Conservation (phyloP, 2,113 vertebrate species). For the Symphodus melops region DNA sequence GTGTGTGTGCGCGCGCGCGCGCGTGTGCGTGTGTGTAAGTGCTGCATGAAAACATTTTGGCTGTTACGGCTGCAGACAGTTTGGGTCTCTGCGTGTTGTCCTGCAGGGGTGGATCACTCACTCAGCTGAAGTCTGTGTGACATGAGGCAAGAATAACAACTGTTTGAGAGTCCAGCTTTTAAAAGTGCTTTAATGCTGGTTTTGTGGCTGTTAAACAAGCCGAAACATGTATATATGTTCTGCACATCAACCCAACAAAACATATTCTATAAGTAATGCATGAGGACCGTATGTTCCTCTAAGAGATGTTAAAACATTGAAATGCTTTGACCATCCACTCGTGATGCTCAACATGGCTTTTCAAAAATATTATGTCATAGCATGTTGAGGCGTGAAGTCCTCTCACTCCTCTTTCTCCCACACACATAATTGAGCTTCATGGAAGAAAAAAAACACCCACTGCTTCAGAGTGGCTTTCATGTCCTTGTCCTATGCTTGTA, state of each 20-base stretch:
- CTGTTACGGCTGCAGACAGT: background rate
- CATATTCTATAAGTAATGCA: slow-evolving; percentile 78
- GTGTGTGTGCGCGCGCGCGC: slow-evolving; percentile 15
- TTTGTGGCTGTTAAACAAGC: background rate
- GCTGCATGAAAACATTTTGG: slow-evolving; percentile 12
- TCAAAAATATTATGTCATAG: slow-evolving; percentile 55
- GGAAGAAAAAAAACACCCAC: slow-evolving; percentile 34
- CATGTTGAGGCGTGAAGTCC: slow-evolving; percentile 53
- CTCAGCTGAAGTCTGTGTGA: slow-evolving; percentile 5
- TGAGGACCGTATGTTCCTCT: background rate
- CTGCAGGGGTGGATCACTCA: slow-evolving; percentile 17
- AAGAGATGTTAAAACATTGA: slow-evolving; percentile 43
- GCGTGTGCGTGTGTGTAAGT: slow-evolving; percentile 5
- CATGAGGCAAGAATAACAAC: background rate
- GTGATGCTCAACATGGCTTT: slow-evolving; percentile 56
- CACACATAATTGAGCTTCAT: slow-evolving; percentile 57
- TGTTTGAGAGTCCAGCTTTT: background rate
- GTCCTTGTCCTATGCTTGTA: slow-evolving; percentile 38
- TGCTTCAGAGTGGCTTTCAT: slow-evolving; percentile 42
- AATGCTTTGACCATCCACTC: slow-evolving; percentile 41
- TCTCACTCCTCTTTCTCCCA: slow-evolving; percentile 35
- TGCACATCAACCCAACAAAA: slow-evolving; percentile 74
- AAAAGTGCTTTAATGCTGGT: background rate
- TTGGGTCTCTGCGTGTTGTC: slow-evolving; percentile 13
- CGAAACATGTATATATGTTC: slow-evolving; percentile 6